phyloP scores from a whole-genome alignment of 1,140 invertebrate genomes.

The Galleria mellonella region DNA sequence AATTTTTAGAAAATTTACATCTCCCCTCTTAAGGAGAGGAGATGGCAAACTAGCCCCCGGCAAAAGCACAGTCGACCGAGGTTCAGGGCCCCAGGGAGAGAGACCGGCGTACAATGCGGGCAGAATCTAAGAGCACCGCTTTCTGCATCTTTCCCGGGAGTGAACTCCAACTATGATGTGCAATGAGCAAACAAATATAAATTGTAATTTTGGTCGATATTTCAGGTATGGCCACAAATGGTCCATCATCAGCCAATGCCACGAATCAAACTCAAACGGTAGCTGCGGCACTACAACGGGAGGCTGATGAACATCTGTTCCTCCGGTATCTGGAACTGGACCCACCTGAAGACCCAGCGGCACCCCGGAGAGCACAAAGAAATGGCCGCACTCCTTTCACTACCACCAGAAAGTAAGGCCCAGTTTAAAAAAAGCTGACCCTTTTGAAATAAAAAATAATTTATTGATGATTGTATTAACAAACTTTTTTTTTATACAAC shows the following conservation, averaged over 20 bases:
- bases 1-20: no score
- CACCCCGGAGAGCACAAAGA: slow-evolving; percentile 70
- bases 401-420: slow-evolving; percentile 80
- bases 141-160: no score
- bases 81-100: no score
- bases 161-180: no score
- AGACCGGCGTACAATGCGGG: no score
- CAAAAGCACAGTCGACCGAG: no score
- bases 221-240: slow-evolving; percentile 48
- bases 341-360: slow-evolving; percentile 77
- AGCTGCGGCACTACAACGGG: slow-evolving; percentile 76
- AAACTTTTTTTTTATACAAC: no score
- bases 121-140: no score
- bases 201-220: neutral
- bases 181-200: neutral
- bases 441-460: no score
- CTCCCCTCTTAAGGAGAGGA: no score
- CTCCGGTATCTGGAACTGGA: slow-evolving; percentile 87
- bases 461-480: no score
- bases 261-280: slow-evolving; percentile 43
- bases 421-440: neutral
- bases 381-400: slow-evolving; percentile 89
- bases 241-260: slow-evolving; percentile 30
- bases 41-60: no score
- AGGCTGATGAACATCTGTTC: slow-evolving; percentile 84